Conservation (phyloP, 2,888 invertebrate species). For the Mythimna albipuncta region DNA sequence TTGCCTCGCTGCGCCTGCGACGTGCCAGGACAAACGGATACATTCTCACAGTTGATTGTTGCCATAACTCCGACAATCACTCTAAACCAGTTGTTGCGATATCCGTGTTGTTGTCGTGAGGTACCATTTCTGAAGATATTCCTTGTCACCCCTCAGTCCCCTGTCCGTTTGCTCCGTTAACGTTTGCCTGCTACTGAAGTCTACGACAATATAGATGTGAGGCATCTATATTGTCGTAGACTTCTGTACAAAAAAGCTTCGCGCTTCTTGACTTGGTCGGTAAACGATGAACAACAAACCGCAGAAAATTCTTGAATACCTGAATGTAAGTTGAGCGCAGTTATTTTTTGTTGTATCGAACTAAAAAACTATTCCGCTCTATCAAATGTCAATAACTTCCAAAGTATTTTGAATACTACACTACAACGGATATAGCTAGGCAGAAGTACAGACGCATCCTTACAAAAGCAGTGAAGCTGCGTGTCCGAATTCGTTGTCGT, state of each 20-base stretch:
- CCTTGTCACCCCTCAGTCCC: background rate
- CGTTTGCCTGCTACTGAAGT: background rate
- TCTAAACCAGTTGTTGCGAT: constrained; percentile 9
- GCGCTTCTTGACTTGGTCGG: background rate
- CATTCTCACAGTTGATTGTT: constrained; percentile 49
- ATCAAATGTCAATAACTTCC: constrained; percentile 15
- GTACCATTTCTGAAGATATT: constrained; percentile 8
- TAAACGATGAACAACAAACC: constrained; percentile 2
- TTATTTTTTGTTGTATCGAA: constrained; percentile 1
- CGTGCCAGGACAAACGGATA: constrained; percentile 23
- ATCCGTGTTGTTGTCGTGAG: too few relatives aligned
- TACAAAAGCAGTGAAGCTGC: constrained; percentile 58
- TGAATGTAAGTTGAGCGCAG: constrained; percentile 5
- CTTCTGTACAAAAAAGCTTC: constrained; percentile 2
- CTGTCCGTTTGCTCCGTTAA: background rate
- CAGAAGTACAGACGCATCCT: constrained; percentile 34
- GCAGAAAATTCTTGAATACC: constrained; percentile 10
- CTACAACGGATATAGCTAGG: constrained; percentile 1
- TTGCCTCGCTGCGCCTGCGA: constrained; percentile 9
- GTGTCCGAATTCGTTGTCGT: constrained; percentile 67
- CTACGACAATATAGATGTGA: background rate
- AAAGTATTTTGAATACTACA: constrained; percentile 21
- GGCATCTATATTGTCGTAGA: too few relatives aligned
- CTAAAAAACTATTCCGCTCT: constrained; percentile 13
- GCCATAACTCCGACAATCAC: constrained; percentile 27